Evolutionary conservation across 2,113 vertebrate genomes (phyloP), one percentile per base, ranked within the genome.

Genomic region (Oncorhynchus mykiss): DNA sequence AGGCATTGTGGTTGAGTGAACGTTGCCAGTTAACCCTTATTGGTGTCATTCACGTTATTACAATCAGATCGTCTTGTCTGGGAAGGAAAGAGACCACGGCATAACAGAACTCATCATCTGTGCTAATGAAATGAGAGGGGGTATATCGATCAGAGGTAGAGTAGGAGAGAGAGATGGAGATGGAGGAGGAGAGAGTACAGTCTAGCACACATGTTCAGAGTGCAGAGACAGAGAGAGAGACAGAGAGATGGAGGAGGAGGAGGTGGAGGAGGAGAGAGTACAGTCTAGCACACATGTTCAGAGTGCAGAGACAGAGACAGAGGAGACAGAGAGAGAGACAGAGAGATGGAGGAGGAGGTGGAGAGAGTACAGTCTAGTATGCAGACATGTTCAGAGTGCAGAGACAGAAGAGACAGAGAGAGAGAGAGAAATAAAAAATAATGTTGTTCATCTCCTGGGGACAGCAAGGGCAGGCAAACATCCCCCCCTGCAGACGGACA

Each of bases 71-170:
- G 14, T 67, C 67, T 68, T n/a, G 39, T 22, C 9, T 48, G 1
- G 25, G 14, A 72, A n/a, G 13, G 20, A 27, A 39, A 22, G 51
- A 18, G 51, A 48, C 27, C 24, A 29, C 49, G 0, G 49, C 13
- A 14, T 0, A 18, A 18, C 66, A n/a, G 1, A 51, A 73, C 59
- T 67, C 67, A 64, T 74, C 54, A 78, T 73, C 65, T 27, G 14
- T 29, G 39, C 66, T 20, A 70, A 72, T 76, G 64, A 82, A 82
- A 75, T 51, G 2, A 7, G 57, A 57, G 49, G 57, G 60, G 59
- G 71, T 62, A 0, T 77, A 78, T 86, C 71, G 77, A 81, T 84
- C 73, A 11, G 34, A 34, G 34, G 34, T n/a, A 51, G 39, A 29
- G 24, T 18, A 27, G 27, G 31, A n/a, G 18, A 20, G n/a, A 51